A percentile compares a stretch with the other conserved stretches of the same genome.
phyloP scores from a whole-genome alignment of 2,113 vertebrate species.

The Melanerpes aurifrons region DNA sequence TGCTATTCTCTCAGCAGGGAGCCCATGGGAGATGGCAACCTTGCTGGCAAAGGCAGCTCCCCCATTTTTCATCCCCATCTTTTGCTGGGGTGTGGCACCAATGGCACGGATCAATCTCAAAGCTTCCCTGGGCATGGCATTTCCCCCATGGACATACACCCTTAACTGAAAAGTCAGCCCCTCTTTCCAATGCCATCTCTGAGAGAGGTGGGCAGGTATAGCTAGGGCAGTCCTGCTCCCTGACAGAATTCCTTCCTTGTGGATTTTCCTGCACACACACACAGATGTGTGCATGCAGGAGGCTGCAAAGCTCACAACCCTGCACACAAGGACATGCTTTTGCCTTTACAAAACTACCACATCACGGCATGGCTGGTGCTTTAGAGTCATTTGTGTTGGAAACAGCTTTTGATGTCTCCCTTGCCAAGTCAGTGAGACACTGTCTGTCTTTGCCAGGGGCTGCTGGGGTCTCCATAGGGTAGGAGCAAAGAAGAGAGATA shows the following conservation, averaged over 20 bases:
- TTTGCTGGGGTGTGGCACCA: rapidly evolving
- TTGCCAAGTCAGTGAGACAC: not conserved
- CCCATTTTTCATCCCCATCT: rapidly evolving
- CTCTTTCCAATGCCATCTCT: not conserved
- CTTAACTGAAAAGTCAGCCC: not conserved
- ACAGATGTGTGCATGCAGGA: rapidly evolving
- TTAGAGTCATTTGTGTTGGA: not conserved
- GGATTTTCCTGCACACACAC: not conserved
- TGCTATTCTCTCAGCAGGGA: not conserved
- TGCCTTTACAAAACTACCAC: not conserved
- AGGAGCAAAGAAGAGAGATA: not conserved
- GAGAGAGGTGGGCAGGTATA: not conserved
- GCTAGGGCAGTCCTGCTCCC: rapidly evolving
- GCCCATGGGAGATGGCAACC: not conserved
- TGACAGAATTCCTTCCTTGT: rapidly evolving
- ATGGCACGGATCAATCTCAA: not conserved
- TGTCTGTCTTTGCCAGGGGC: not conserved
- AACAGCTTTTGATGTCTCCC: not conserved
- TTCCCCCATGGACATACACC: rapidly evolving
- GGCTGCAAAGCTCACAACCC: not conserved
- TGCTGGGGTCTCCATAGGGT: not conserved
- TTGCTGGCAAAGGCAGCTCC: not conserved
- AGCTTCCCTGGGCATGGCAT: not conserved
- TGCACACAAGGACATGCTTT: rapidly evolving
- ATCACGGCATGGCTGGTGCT: not conserved